Evolutionary conservation across 37 sponge, comb jelly and placozoan species (phyloP).

Genomic region (Halichondria panicea): DNA sequence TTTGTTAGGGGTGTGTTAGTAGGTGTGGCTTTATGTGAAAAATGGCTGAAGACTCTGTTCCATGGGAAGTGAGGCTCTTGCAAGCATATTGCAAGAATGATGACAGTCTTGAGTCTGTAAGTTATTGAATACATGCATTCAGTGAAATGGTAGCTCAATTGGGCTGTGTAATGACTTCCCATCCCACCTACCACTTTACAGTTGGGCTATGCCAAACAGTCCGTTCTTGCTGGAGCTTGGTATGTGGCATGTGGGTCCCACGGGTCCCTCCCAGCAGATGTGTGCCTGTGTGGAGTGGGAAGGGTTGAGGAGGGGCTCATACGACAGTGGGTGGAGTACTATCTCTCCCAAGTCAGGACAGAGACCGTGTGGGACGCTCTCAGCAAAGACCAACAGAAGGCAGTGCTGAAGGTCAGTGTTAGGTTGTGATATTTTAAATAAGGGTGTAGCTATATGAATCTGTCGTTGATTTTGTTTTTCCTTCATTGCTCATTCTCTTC

Average conservation of each 20-base stretch:
- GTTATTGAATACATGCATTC: too few species aligned
- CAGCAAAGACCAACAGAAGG: background rate
- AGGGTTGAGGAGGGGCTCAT: slow-evolving; percentile 25
- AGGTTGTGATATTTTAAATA: background rate
- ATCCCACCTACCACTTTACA: too few species aligned
- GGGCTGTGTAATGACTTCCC: too few species aligned
- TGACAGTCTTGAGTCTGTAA: too few species aligned
- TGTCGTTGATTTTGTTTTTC: too few species aligned
- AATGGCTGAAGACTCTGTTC: too few species aligned
- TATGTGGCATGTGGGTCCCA: slow-evolving; percentile 8
- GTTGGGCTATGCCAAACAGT: slow-evolving; percentile 42
- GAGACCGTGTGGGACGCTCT: slow-evolving; percentile 41
- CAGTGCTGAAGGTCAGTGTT: slow-evolving; percentile 12
- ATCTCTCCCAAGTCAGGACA: slow-evolving; percentile 13
- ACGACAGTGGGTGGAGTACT: slow-evolving; percentile 60
- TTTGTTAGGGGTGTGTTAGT: too few species aligned
- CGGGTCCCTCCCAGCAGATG: background rate
- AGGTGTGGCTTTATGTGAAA: too few species aligned
- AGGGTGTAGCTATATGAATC: background rate
- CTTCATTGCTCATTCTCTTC: too few species aligned
- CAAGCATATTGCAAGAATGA: too few species aligned
- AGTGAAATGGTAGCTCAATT: too few species aligned
- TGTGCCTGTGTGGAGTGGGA: slow-evolving; percentile 44
- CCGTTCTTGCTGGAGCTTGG: slow-evolving; percentile 41
- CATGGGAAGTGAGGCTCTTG: too few species aligned